Conservation (phyloP, 2,888 invertebrate species). For the Lymantria dispar region DNA sequence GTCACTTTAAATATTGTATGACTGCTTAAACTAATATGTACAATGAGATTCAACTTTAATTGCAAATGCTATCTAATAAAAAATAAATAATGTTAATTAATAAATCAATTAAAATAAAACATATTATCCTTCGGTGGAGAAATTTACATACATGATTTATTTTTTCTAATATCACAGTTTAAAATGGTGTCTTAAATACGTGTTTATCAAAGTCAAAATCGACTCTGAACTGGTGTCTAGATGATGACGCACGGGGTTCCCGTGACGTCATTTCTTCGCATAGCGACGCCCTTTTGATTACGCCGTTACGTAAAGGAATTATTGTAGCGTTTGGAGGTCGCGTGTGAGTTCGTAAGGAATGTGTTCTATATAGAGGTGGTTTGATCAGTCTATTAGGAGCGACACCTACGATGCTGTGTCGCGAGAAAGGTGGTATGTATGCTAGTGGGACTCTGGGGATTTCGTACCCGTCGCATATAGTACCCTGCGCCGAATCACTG, state of each 20-base stretch:
- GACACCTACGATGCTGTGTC: constrained; percentile 72
- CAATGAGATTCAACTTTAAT: constrained; percentile 56
- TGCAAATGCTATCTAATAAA: constrained; percentile 54
- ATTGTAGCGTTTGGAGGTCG: constrained; percentile 72
- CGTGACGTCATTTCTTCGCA: constrained; percentile 47
- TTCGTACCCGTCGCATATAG: constrained; percentile 84
- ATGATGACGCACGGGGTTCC: constrained; percentile 36
- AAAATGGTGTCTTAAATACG: constrained; percentile 72
- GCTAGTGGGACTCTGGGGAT: constrained; percentile 71
- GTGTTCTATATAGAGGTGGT: constrained; percentile 58
- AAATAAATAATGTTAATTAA: constrained; percentile 67
- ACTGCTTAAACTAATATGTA: constrained; percentile 57
- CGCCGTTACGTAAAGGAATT: constrained; percentile 62
- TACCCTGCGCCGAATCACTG: constrained; percentile 66
- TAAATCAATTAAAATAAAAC: constrained; percentile 31
- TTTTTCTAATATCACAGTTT: constrained; percentile 72
- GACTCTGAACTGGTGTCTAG: constrained; percentile 28
- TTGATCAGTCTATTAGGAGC: constrained; percentile 64
- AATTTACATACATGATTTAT: constrained; percentile 39
- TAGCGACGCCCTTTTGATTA: constrained; percentile 62
- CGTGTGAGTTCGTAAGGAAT: constrained; percentile 54
- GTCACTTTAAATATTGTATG: constrained; percentile 27
- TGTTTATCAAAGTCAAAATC: constrained; percentile 52
- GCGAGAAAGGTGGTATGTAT: constrained; percentile 50
- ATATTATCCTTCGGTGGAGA: constrained; percentile 59